Evolutionary conservation across 2,888 invertebrate genomes (phyloP), one percentile per base, ranked within the genome.

Genomic region (Ichneumon xanthorius): DNA sequence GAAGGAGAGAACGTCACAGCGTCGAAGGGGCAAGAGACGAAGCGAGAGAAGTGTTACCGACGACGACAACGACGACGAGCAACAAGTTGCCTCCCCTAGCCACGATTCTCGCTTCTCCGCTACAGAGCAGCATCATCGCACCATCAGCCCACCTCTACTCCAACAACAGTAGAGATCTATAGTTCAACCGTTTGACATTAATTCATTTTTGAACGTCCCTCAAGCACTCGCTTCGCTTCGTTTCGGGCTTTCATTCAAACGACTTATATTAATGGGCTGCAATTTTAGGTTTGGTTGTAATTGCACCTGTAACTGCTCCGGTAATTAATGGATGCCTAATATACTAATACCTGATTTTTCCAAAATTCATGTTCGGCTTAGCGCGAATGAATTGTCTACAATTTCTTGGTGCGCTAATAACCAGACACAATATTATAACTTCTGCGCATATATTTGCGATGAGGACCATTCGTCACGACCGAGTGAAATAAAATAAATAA

Each of bases 21-120:
- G 72, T 61, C 30, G 73, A 73, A 55, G 53, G 81, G 65, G 65
- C 50, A 58, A 68, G 72, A 76, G 84, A 72, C 80, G 78, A 75
- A 73, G 76, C 30, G 77, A 71, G 89, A 89, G 88, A 90, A 92
- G 88, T 80, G 88, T 92, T 91, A 92, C 90, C 90, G 89, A 88
- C 88, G 86, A 84, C 73, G 70, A 70, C 71, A 65, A 77, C 77
- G 61, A 70, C 70, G 33, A 63, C 76, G 76, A 76, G 93, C 93
- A 93, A 93, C 93, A 93, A 93, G 93, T 93, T 93, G 92, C 91
- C 88, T 88, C 88, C 90, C 88, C 83, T 86, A 82, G 80, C 79
- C 80, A 68, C 82, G 85, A 82, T 82, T 75, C 84, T 55, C 82
- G 45, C 65, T 53, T 76, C 68, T 58, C 85, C 79, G 86, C 78